A percentile compares a stretch with the other conserved stretches of the same genome.
Evolutionary conservation across 1,140 invertebrate genomes (phyloP).

Genomic region (Liolophura sinensis): DNA sequence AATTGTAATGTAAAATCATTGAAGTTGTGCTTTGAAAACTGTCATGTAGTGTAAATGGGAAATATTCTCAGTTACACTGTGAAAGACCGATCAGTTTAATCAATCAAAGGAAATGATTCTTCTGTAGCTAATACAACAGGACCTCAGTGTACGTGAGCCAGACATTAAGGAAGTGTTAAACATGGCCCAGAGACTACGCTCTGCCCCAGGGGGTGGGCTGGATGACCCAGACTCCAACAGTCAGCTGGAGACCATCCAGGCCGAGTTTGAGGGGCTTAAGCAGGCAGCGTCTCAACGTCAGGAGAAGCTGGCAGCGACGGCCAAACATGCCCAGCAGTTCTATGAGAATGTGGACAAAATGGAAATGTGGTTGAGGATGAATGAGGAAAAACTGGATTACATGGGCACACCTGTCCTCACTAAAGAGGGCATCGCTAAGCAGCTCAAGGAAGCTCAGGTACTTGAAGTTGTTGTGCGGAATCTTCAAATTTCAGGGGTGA

Average conservation of each 20-base stretch:
- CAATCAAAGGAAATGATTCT: not conserved
- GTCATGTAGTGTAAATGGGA: not conserved
- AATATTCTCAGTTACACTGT: not conserved
- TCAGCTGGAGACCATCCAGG: constrained; percentile 32
- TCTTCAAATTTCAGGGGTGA: not conserved
- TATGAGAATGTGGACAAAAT: constrained; percentile 82
- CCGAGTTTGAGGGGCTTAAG: constrained; percentile 40
- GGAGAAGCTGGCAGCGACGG: constrained; percentile 34
- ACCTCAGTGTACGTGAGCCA: constrained; percentile 33
- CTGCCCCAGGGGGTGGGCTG: constrained; percentile 60
- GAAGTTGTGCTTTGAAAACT: not conserved
- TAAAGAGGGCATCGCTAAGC: constrained; percentile 83
- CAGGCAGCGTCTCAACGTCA: constrained; percentile 31
- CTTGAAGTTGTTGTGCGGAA: not conserved
- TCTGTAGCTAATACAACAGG: constrained; percentile 39
- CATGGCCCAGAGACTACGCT: constrained; percentile 79
- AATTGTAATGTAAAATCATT: not conserved
- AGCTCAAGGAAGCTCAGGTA: constrained; percentile 84
- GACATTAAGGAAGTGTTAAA: constrained; percentile 69
- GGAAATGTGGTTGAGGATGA: constrained; percentile 83
- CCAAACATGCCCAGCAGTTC: constrained; percentile 89
- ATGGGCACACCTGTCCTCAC: constrained; percentile 79
- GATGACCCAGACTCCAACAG: constrained; percentile 32
- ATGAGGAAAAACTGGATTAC: constrained; percentile 81
- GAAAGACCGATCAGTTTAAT: not conserved